Percentiles rank a stretch among this genome's conserved stretches.
Conservation (phyloP, 2,113 vertebrate species). For the Colius striatus region DNA sequence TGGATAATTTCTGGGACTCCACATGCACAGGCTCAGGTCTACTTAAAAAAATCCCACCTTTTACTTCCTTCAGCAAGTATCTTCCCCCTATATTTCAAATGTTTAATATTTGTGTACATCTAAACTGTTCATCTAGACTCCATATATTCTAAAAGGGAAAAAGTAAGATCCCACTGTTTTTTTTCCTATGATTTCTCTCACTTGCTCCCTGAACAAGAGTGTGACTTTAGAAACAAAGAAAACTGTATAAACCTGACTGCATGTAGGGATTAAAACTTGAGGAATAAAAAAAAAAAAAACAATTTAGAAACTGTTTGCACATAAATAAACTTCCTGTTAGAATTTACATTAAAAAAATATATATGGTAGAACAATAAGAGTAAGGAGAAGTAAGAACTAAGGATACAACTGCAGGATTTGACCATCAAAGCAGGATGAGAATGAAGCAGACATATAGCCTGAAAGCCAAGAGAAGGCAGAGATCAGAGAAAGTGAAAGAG, state of each 20-base stretch:
- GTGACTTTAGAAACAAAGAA: not conserved
- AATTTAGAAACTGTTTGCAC: not conserved
- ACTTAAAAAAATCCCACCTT: not conserved
- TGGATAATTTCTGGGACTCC: not conserved
- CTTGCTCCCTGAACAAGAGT: not conserved
- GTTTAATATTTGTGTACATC: not conserved
- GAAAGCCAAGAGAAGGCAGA: not conserved
- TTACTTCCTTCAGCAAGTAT: not conserved
- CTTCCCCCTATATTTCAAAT: not conserved
- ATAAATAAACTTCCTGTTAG: not conserved
- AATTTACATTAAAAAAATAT: not conserved
- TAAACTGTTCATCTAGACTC: not conserved
- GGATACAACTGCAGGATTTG: not conserved
- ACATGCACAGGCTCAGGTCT: not conserved
- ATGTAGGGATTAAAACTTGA: not conserved
- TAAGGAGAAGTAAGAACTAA: not conserved
- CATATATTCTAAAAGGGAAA: not conserved
- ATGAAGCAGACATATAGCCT: not conserved
- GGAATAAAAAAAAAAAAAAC: not conserved
- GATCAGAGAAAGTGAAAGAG: slow-evolving; percentile 36
- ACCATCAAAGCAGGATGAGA: not conserved
- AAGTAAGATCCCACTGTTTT: not conserved
- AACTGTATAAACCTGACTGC: not conserved
- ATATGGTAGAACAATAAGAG: not conserved
- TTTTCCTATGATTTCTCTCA: not conserved